Percentiles rank a stretch among this genome's conserved stretches.
Conservation (phyloP, 2,888 invertebrate genomes). For the Molorchus minor region DNA sequence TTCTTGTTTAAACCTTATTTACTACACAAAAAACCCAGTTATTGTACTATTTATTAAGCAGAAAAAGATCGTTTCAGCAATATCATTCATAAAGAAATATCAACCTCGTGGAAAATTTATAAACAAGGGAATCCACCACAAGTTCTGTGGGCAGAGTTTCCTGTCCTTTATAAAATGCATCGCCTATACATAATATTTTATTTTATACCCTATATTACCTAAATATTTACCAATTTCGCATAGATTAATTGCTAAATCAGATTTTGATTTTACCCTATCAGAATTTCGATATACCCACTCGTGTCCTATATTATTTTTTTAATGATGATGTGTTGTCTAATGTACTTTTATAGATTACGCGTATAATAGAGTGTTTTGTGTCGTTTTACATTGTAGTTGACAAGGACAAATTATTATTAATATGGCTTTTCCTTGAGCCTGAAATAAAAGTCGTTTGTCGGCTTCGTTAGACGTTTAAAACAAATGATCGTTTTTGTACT, state of each 20-base stretch:
- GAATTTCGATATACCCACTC: conserved; percentile 20
- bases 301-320: conserved; percentile 24
- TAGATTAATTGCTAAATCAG: conserved; percentile 30
- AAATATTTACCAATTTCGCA: conserved; percentile 22
- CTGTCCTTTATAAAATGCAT: neutral
- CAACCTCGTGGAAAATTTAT: too few relatives aligned
- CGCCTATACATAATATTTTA: too few relatives aligned
- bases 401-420: conserved; percentile 28
- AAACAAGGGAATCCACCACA: too few relatives aligned
- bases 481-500: too few relatives aligned
- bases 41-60: too few relatives aligned
- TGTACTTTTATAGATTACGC: conserved; percentile 22
- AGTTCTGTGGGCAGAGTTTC: too few relatives aligned
- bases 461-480: neutral
- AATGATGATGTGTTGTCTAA: conserved; percentile 23
- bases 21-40: too few relatives aligned
- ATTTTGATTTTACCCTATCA: conserved; percentile 27
- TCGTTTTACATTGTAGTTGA: conserved; percentile 11
- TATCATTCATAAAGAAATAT: too few relatives aligned
- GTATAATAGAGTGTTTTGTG: conserved; percentile 17
- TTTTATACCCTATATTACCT: too few relatives aligned
- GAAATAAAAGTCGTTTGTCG: neutral
- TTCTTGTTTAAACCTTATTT: too few relatives aligned
- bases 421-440: conserved; percentile 2
- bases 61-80: too few relatives aligned